Evolutionary conservation across 2,888 invertebrate species (phyloP), one percentile per base, ranked within the genome.

Genomic region (Drosophila helvetica): DNA sequence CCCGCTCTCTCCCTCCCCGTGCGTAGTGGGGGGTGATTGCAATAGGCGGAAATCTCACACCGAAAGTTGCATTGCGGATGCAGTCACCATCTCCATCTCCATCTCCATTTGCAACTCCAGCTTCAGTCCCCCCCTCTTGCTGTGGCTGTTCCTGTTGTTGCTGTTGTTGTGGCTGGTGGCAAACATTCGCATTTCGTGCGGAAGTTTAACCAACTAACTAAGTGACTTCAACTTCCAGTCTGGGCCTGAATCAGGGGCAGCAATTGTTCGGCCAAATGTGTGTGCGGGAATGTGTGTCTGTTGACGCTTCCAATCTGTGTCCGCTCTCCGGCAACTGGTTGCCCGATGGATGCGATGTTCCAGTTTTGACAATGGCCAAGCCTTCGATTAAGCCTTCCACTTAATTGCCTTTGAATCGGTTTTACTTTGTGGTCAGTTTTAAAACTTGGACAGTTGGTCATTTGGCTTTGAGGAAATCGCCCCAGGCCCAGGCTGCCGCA

Each of bases 401-500:
- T 53, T 74, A 79, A 80, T 79, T 73, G 75, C 50, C 60, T 60
- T 59, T 60, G 76, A 80, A 79, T 77, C 52, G 38, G 62, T 54
- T 64, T 55, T 22, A 59, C 50, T 56, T 52, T 53, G 38, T 7
- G 47, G 53, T 50, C 27, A 51, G 42, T 57, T 55, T 60, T 58
- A 62, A 73, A 80, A 79, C 75, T 85, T 83, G 85, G 79, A 85
- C 79, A 85, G 80, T 85, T 85, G 85, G 85, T 84, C 86, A 86
- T 80, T 84, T 84, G 83, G 79, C 72, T 75, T 80, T 62, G 73
- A 83, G 83, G 83, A 83, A 83, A 80, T 77, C 58, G 48, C 8
- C 45, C 8, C 42, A 64, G 74, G 48, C 71, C 5, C 22, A 22
- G 68, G 69, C 38, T 27, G 63, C 63, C 65, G 45, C 63, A 66